Base-by-base conservation (phyloP, 2,888 invertebrate genomes). In the Onchidella celtica region DNA sequence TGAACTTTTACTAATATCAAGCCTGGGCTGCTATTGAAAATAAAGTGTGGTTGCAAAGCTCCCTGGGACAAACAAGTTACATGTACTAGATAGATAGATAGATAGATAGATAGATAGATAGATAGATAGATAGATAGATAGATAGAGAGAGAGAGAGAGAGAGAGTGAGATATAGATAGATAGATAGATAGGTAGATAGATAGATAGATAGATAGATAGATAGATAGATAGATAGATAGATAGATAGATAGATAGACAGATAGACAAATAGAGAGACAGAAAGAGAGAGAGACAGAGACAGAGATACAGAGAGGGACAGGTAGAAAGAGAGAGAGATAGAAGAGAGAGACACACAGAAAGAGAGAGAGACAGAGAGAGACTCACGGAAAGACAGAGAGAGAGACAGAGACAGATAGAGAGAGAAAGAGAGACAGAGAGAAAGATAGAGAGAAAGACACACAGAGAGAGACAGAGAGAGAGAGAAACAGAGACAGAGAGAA, bases 61-160 rank as follows among this genome's bases (percentile, higher is more conserved):
- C n/a, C n/a, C n/a, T n/a, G n/a, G n/a, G n/a, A n/a, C n/a, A n/a
- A n/a, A n/a, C n/a, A n/a, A n/a, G n/a, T n/a, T n/a, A n/a, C n/a
- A n/a, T n/a, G n/a, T n/a, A n/a, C n/a, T n/a, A 29, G 65, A 34
- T 1, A 9, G 61, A 36, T 17, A 74, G 34, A 59, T 29, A 73
- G 59, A 73, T 29, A 75, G 38, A 75, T n/a, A 75, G 36, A 75
- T 34, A 75, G 63, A 75, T 34, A 75, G 63, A 75, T 34, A 65
- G 36, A 75, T 34, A 75, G 38, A 63, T n/a, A 75, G 63, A 75
- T n/a, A 75, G 63, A 32, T 14, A 61, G 9, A 32, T 21, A 38
- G 32, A 27, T n/a, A 59, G 32, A 34, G 61, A 74, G 32, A 32
- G 21, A 74, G 61, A 74, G 61, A 59, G 32, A 59, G 73, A 59